These are phyloP conservation scores for Archivesica marissinica DNA, from an alignment of 1,140 invertebrate species.

Conservation along the genomic window DNA sequence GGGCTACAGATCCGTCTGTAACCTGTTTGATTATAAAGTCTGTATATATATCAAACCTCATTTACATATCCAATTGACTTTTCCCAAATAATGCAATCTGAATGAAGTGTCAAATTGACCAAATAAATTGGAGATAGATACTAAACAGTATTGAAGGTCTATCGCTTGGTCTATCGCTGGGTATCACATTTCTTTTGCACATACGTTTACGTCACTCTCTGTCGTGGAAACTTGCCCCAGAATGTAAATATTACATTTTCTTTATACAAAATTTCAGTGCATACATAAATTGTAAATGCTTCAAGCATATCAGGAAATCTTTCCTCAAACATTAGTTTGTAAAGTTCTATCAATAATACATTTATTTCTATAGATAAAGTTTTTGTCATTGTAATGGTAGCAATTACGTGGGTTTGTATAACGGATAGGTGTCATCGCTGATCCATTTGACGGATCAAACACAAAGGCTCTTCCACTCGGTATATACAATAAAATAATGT, in stretches of 20 bases:
- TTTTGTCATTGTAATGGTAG: conserved; percentile 18
- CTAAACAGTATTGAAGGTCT: neutral
- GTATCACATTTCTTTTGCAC: neutral
- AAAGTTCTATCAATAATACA: neutral
- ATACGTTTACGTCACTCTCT: neutral
- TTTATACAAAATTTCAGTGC: neutral
- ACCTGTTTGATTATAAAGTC: too few relatives aligned
- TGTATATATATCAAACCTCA: too few relatives aligned
- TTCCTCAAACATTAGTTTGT: too few relatives aligned
- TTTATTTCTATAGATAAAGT: conserved; percentile 16
- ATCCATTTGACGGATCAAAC: conserved; percentile 7
- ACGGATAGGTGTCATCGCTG: conserved; percentile 6
- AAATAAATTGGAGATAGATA: neutral
- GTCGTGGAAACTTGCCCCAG: neutral
- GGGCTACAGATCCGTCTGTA: too few relatives aligned
- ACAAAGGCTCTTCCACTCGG: neutral
- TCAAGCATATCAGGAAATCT: too few relatives aligned
- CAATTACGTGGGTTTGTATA: conserved; percentile 6
- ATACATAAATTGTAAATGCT: too few relatives aligned
- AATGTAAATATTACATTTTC: neutral
- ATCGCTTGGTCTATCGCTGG: neutral
- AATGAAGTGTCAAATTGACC: neutral
- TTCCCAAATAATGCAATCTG: neutral
- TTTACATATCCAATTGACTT: conserved; percentile 3
- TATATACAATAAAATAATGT: neutral